These are phyloP conservation scores for Alosa sapidissima DNA, from an alignment of 2,797 vertebrate species.

Conservation along the genomic window DNA sequence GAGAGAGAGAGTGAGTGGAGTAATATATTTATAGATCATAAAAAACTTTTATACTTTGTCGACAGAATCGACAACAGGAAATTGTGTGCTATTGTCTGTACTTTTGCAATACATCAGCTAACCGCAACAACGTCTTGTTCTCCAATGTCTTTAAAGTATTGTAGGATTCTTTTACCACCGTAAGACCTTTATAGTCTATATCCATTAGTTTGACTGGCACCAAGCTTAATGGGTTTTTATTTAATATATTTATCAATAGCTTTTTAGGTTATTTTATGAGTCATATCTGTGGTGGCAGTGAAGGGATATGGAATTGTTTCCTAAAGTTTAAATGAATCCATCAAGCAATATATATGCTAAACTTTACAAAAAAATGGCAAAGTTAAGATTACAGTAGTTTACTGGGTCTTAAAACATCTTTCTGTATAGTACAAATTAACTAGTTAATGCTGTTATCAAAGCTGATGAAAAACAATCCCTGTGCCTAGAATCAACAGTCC, in stretches of 20 bases:
- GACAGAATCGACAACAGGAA: slow-evolving; percentile 6
- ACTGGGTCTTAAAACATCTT: not conserved
- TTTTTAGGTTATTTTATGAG: not conserved
- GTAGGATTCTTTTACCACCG: not conserved
- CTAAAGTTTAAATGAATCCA: not conserved
- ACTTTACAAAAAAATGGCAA: not conserved
- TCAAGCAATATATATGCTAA: not conserved
- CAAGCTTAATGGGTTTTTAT: slow-evolving; percentile 18
- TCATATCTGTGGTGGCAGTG: not conserved
- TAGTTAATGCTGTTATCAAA: not conserved
- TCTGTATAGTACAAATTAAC: not conserved
- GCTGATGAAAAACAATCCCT: not conserved
- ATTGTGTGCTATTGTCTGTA: not conserved
- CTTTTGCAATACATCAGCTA: not conserved
- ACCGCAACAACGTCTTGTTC: not conserved
- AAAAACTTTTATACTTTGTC: slow-evolving; percentile 17
- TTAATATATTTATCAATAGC: not conserved
- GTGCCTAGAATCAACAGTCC: not conserved
- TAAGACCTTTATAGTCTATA: not conserved
- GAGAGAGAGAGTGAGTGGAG: not conserved
- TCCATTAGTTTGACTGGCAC: slow-evolving; percentile 13
- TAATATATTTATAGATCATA: slow-evolving; percentile 18
- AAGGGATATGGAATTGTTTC: not conserved
- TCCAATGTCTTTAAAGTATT: not conserved
- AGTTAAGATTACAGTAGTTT: not conserved